Evolutionary conservation across 2,113 vertebrate species (phyloP).

Genomic region (Gadus macrocephalus): DNA sequence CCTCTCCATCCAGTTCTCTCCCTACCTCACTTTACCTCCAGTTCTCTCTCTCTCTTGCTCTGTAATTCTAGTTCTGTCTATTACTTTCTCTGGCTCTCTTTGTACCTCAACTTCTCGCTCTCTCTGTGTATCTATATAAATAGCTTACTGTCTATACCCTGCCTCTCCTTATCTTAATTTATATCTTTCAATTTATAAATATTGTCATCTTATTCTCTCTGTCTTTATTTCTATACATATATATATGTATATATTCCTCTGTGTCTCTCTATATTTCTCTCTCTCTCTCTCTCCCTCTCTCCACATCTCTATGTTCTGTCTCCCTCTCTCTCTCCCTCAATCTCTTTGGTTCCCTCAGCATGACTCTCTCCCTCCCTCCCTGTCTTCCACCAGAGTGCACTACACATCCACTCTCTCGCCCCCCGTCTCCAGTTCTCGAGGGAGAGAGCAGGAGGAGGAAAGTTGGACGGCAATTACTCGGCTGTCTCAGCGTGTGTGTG

Average conservation of each 20-base stretch:
- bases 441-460: conserved; percentile 39
- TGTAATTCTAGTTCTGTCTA: too few relatives aligned
- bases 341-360: neutral
- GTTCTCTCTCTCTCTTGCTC: neutral
- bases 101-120: neutral
- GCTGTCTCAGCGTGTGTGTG: conserved; percentile 58
- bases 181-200: neutral
- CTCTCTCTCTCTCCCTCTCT: neutral
- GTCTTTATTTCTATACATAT: neutral
- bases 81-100: too few relatives aligned
- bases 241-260: neutral
- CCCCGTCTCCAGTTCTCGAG: conserved; percentile 2
- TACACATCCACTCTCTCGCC: neutral
- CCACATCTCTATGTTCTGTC: neutral
- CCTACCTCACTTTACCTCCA: too few relatives aligned
- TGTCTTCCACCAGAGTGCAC: neutral
- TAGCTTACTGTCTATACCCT: too few relatives aligned
- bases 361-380: neutral
- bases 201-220: neutral
- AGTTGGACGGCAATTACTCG: conserved; percentile 68
- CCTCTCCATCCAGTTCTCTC: neutral
- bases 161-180: too few relatives aligned
- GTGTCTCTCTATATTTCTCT: too few relatives aligned
- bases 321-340: neutral
- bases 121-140: neutral